Evolutionary conservation across 2,888 invertebrate species (phyloP), one percentile per base, ranked within the genome.

Genomic region (Sicus ferrugineus): DNA sequence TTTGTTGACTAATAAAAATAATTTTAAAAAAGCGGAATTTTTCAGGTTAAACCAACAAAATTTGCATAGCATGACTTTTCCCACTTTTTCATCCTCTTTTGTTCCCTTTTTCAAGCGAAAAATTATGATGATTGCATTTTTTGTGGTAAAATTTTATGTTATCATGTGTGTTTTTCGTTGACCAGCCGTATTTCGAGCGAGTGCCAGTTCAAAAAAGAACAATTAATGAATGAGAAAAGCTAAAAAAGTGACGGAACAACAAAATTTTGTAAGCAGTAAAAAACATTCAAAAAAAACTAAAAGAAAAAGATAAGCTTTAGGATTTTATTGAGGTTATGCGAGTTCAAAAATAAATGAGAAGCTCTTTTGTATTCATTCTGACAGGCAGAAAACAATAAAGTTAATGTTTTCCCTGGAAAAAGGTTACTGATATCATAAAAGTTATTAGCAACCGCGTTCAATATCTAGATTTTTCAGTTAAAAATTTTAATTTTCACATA

Each of bases 51-150:
- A 14, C 14, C 54, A 11, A 23, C 23, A 2, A 28, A 54, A 54
- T 54, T 54, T 54, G 26, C 54, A 54, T 54, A 54, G 14, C n/a
- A n/a, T 42, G 4, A 42, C 16, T 42, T 42, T 42, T n/a, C 11
- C n/a, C n/a, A 14, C 9, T 2, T 52, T 21, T 28, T 54, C 11
- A 6, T 54, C 26, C 2, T 54, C 11, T 54, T 14, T 54, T 23
- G 2, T 23, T 28, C 16, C n/a, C 11, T 54, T 54, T 26, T 26
- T 5, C 16, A 7, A 26, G 28, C 54, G 23, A 54, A 23, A 54
- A 28, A 9, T 54, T 54, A 54, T 54, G 54, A 54, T 54, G 54
- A 54, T 54, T 28, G 50, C 34, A 34, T 1, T 34, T 34, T 34
- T 34, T 34, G 14, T 34, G 14, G 14, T 34, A 34, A 34, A 34